phyloP scores from a whole-genome alignment of 2,113 vertebrate species.

The Podocnemis expansa region DNA sequence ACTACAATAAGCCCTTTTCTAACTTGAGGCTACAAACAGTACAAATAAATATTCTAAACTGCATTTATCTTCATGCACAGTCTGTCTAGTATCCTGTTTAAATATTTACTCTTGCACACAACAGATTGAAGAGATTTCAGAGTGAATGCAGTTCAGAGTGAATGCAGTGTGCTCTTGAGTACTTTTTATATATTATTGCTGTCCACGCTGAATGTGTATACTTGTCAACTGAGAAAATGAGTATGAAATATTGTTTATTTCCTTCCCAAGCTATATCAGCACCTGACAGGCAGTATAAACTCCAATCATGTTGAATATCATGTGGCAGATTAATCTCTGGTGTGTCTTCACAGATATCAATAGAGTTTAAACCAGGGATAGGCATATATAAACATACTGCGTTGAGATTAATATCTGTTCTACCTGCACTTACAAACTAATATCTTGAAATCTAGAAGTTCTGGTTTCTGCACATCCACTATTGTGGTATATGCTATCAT shows the following conservation, averaged over 20 bases:
- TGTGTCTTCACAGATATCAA: neutral
- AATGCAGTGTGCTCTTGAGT: neutral
- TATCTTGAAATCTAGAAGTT: neutral
- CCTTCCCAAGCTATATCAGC: neutral
- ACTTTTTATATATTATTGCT: conserved; percentile 19
- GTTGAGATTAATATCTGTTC: neutral
- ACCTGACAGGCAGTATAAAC: neutral
- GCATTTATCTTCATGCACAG: conserved; percentile 13
- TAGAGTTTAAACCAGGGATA: neutral
- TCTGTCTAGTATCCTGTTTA: neutral
- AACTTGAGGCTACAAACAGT: neutral
- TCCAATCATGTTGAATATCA: neutral
- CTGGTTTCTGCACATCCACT: too few species aligned
- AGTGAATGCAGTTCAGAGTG: neutral
- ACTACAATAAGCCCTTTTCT: neutral
- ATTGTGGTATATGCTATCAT: too few species aligned
- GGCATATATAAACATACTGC: neutral
- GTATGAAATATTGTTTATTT: conserved; percentile 26
- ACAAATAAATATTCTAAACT: neutral
- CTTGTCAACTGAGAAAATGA: neutral
- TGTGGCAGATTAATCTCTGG: neutral
- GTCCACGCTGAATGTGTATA: conserved; percentile 26
- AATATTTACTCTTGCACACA: conserved; percentile 39
- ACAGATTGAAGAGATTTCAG: neutral
- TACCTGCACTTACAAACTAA: neutral